phyloP scores from a whole-genome alignment of 2,113 vertebrate species.

The Noctilio leporinus region DNA sequence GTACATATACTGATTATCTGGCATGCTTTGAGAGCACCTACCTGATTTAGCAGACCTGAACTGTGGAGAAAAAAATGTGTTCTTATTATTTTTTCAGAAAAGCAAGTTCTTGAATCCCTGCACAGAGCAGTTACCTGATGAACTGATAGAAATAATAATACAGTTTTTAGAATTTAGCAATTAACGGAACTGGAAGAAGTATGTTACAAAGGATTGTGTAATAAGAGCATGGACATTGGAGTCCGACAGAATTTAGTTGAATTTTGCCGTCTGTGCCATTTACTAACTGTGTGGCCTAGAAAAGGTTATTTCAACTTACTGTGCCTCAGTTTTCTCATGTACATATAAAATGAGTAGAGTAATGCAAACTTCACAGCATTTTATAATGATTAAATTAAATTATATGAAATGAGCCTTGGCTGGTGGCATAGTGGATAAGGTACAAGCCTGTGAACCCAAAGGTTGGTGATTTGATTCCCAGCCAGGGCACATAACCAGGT shows the following conservation, averaged over 20 bases:
- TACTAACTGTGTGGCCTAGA: background rate
- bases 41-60: background rate
- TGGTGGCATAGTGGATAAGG: too few species aligned
- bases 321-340: background rate
- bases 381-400: background rate
- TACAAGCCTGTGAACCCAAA: too few species aligned
- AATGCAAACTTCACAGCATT: background rate
- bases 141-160: background rate
- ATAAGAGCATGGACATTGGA: background rate
- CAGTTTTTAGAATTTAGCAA: background rate
- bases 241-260: background rate
- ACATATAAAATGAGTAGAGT: background rate
- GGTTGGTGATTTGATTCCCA: too few species aligned
- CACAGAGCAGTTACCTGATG: background rate
- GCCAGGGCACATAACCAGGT: too few species aligned
- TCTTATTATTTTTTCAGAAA: background rate
- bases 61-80: background rate
- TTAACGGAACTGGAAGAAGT: background rate
- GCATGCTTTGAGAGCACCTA: background rate
- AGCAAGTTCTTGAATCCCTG: background rate
- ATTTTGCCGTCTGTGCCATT: background rate
- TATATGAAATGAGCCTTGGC: too few species aligned
- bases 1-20: background rate
- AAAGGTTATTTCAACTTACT: background rate
- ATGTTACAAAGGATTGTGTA: background rate